Evolutionary conservation across 2,797 vertebrate species (phyloP).

Genomic region (Saguinus oedipus): DNA sequence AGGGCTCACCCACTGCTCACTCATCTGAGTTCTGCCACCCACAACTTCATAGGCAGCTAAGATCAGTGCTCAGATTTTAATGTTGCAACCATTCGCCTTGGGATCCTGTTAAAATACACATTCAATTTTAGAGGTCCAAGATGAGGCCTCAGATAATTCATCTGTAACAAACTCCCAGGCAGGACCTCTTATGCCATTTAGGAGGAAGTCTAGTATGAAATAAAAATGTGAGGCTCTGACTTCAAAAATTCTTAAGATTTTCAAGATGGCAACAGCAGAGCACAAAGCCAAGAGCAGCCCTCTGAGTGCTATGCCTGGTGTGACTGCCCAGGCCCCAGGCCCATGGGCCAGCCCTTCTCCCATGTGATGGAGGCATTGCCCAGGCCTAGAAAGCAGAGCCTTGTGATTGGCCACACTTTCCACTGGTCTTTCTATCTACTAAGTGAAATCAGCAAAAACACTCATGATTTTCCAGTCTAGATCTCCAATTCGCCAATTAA

Average conservation of each 20-base stretch:
- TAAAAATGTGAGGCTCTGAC: neutral
- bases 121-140: neutral
- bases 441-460: neutral
- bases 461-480: neutral
- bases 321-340: accelerated
- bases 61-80: neutral
- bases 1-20: neutral
- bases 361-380: neutral
- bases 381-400: neutral
- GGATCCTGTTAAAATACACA: neutral
- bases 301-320: accelerated
- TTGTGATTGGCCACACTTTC: neutral
- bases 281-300: neutral
- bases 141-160: neutral
- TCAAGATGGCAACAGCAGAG: neutral
- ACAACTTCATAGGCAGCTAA: neutral
- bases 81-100: neutral
- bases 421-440: neutral
- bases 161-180: neutral
- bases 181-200: neutral
- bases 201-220: neutral
- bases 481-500: neutral
- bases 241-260: neutral
- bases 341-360: neutral
- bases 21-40: too few species aligned